Base-by-base conservation (phyloP, 2,888 invertebrate species). In the Drosophila suboccidentalis region DNA sequence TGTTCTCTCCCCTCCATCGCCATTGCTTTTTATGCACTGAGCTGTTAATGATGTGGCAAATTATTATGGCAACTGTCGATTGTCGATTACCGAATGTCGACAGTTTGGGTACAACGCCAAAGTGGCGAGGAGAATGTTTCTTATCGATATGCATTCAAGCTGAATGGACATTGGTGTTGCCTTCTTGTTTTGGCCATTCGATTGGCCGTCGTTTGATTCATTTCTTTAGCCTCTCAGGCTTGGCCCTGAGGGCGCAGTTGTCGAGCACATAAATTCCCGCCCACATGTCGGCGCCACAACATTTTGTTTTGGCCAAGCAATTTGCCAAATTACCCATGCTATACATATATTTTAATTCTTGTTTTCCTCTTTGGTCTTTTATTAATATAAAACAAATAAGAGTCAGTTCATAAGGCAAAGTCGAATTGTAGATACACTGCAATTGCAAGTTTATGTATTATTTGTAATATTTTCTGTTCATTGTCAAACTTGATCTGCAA, bases 1-100 rank as follows among this genome's bases (percentile, higher is more conserved):
- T 26, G 15, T n/a, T 39, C 3, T 17, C 11, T 6, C 34, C 11
- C 15, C 49, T 63, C 29, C 39, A 13, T 3, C 15, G 53, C 46
- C 68, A 77, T 77, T 60, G 58, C 65, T 80, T 83, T 83, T 82
- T 84, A 84, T 81, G 71, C 85, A 79, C 67, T 81, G 84, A 84
- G 78, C 80, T 89, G 86, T 80, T 86, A 86, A 89, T 89, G 89
- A 89, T 87, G 86, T 89, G 89, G 88, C 86, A 86, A 86, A 86
- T 86, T 87, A 87, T 86, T 87, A 85, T 87, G 83, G 88, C 82
- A 85, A 74, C 71, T 78, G 82, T 74, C 82, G 84, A 83, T 86
- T 84, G 82, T 74, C 82, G 84, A 83, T 86, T 84, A 78, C 71
- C 76, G 58, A 71, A 49, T 75, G 59, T 66, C 70, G 69, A 69